Evolutionary conservation across 2,797 vertebrate genomes (phyloP).

Genomic region (Gobio occitaniae): DNA sequence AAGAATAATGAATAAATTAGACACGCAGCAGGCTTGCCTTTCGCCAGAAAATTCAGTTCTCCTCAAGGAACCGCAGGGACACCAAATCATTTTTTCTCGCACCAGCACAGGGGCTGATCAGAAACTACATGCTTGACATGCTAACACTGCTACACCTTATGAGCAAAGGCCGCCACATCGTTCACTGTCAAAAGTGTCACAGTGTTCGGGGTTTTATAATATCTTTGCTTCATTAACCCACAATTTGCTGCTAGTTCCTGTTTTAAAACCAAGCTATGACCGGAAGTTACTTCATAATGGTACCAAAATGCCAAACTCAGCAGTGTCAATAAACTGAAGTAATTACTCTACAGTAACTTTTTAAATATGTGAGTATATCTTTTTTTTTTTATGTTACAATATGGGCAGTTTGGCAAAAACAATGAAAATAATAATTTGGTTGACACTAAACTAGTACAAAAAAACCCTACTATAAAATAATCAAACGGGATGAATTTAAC

Average conservation of each 20-base stretch:
- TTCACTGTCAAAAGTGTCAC: slow-evolving; percentile 2
- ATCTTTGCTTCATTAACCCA: neutral
- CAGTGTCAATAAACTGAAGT: no score
- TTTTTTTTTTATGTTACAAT: neutral
- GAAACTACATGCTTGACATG: slow-evolving; percentile 50
- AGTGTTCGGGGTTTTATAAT: neutral
- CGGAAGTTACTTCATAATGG: neutral
- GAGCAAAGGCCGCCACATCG: slow-evolving; percentile 4
- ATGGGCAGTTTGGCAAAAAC: neutral
- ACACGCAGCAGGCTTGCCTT: slow-evolving; percentile 75
- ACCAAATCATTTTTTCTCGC: slow-evolving; percentile 79
- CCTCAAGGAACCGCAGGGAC: slow-evolving; percentile 81
- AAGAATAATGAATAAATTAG: slow-evolving; percentile 89
- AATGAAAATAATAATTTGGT: neutral
- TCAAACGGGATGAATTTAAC: neutral
- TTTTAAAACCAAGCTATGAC: neutral
- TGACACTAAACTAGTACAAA: neutral
- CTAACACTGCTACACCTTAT: slow-evolving; percentile 32
- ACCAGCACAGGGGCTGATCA: slow-evolving; percentile 72
- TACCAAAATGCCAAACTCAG: neutral
- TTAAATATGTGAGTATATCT: neutral
- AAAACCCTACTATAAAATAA: neutral
- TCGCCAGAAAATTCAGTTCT: slow-evolving; percentile 78
- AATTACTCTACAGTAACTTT: neutral
- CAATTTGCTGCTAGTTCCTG: neutral